Percentiles rank a stretch among this genome's conserved stretches.
Conservation (phyloP, 2,888 invertebrate species). For the Euplexia lucipara region DNA sequence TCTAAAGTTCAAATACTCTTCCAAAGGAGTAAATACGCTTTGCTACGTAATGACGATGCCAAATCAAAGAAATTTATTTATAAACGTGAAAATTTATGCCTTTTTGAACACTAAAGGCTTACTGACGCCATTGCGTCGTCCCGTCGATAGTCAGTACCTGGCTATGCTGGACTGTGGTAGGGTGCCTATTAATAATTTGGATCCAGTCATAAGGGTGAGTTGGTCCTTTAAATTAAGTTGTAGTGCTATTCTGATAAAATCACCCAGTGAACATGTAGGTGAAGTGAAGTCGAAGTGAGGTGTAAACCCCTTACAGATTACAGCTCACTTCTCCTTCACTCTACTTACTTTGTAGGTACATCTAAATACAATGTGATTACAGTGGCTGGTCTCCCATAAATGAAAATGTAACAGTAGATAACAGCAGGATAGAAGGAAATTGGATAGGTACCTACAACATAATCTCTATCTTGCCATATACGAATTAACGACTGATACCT, state of each 20-base stretch:
- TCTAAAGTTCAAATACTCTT: constrained; percentile 77
- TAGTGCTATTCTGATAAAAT: too few relatives aligned
- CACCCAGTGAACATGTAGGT: too few relatives aligned
- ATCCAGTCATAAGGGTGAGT: constrained; percentile 86
- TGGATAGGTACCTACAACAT: too few relatives aligned
- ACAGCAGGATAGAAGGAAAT: background rate
- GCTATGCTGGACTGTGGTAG: constrained; percentile 84
- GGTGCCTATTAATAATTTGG: constrained; percentile 87
- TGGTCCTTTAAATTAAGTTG: background rate
- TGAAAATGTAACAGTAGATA: too few relatives aligned
- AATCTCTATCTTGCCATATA: too few relatives aligned
- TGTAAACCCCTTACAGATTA: too few relatives aligned
- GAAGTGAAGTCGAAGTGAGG: too few relatives aligned
- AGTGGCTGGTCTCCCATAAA: too few relatives aligned
- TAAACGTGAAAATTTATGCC: constrained; percentile 78
- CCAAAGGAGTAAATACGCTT: constrained; percentile 77
- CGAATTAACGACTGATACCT: too few relatives aligned
- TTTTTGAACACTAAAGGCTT: constrained; percentile 76
- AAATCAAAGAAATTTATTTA: constrained; percentile 77
- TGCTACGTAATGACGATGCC: constrained; percentile 84
- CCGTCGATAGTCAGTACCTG: constrained; percentile 72
- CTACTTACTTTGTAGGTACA: too few relatives aligned
- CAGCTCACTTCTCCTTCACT: too few relatives aligned
- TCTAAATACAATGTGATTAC: too few relatives aligned
- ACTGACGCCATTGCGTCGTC: constrained; percentile 80